phyloP scores from a whole-genome alignment of 1,140 invertebrate genomes.

The Cydia amplana region DNA sequence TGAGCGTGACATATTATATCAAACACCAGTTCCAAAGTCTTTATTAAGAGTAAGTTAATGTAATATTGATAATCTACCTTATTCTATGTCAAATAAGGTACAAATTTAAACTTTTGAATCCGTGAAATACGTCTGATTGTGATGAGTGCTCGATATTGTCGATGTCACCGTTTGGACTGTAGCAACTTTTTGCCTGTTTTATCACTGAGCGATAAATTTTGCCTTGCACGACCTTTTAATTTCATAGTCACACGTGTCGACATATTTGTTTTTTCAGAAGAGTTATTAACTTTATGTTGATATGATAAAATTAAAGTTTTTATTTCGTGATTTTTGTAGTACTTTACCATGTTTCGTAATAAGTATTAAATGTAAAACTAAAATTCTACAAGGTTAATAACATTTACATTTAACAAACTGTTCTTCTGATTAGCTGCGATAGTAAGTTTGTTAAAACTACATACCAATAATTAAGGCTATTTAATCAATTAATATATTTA shows the following conservation, averaged over 20 bases:
- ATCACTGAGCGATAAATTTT: neutral
- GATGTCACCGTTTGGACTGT: neutral
- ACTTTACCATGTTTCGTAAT: too few species aligned
- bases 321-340: too few species aligned
- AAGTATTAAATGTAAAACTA: too few species aligned
- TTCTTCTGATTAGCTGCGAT: too few species aligned
- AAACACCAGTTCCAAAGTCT: neutral
- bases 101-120: neutral
- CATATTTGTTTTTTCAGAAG: neutral
- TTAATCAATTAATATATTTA: too few species aligned
- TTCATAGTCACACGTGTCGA: neutral
- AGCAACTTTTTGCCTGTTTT: slow-evolving; percentile 13
- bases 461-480: too few species aligned
- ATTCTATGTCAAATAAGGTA: neutral
- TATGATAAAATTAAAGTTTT: too few species aligned
- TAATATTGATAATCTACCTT: neutral
- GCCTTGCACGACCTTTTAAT: neutral
- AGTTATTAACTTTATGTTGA: too few species aligned
- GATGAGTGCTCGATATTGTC: neutral
- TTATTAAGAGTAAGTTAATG: neutral
- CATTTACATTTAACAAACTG: too few species aligned
- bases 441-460: too few species aligned
- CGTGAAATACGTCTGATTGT: too few species aligned
- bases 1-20: neutral
- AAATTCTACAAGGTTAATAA: too few species aligned